Percentiles rank a stretch among this genome's conserved stretches.
These are phyloP conservation scores for Etheostoma nigrum DNA, from an alignment of 2,797 vertebrate species.

Conservation along the genomic window DNA sequence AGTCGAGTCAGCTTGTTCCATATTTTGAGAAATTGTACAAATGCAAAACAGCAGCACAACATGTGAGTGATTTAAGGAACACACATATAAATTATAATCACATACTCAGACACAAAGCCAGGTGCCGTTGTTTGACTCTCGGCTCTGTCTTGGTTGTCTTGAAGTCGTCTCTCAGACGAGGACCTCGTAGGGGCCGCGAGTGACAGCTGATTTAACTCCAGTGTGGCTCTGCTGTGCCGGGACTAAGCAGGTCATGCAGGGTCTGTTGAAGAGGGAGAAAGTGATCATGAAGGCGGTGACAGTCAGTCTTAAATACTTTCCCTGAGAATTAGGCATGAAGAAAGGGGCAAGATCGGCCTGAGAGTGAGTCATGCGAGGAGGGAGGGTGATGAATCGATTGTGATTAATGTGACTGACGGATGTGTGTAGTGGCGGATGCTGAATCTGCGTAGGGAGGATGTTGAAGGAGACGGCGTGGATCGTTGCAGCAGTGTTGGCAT, in stretches of 20 bases:
- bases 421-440: slow-evolving; percentile 31
- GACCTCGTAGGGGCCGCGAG: slow-evolving; percentile 12
- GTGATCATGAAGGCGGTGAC: neutral
- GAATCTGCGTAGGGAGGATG: slow-evolving; percentile 26
- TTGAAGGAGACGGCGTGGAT: neutral
- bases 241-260: slow-evolving; percentile 47
- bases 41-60: neutral
- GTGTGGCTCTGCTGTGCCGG: slow-evolving; percentile 22
- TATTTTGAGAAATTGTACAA: neutral
- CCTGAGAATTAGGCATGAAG: slow-evolving; percentile 24
- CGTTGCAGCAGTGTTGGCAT: slow-evolving; percentile 13
- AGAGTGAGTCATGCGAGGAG: slow-evolving; percentile 27
- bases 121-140: slow-evolving; percentile 18
- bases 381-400: slow-evolving; percentile 34
- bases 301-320: slow-evolving; percentile 25
- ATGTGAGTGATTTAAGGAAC: neutral
- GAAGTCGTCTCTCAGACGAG: slow-evolving; percentile 36
- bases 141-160: slow-evolving; percentile 11
- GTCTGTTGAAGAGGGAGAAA: slow-evolving; percentile 19
- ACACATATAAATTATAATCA: neutral
- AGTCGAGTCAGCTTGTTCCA: neutral
- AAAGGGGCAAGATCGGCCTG: neutral
- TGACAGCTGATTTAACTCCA: slow-evolving; percentile 55
- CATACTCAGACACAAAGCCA: neutral
- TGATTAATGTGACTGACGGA: slow-evolving; percentile 28